phyloP scores from a whole-genome alignment of 2,113 vertebrate species.

The Terrapene triunguis region DNA sequence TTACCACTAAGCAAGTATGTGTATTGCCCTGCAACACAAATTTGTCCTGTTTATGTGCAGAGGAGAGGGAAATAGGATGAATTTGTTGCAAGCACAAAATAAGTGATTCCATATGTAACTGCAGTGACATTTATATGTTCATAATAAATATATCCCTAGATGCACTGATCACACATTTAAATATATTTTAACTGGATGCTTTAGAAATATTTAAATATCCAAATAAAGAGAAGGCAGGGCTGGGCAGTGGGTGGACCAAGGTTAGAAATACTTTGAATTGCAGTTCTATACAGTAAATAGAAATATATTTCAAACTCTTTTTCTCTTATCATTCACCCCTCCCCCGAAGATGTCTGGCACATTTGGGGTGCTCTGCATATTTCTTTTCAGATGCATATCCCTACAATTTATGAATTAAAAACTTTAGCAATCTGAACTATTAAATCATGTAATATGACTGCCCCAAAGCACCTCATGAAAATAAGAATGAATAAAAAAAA shows the following conservation, averaged over 20 bases:
- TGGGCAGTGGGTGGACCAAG: not conserved
- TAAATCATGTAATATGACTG: not conserved
- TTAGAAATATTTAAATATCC: not conserved
- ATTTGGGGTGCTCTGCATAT: not conserved
- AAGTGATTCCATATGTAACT: not conserved
- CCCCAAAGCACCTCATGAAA: not conserved
- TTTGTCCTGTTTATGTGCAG: not conserved
- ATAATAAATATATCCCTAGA: not conserved
- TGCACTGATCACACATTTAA: not conserved
- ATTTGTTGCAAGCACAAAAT: not conserved
- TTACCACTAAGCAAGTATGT: accelerated
- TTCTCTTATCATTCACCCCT: not conserved
- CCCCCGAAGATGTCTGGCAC: not conserved
- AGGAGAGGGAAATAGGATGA: not conserved
- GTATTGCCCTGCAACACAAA: not conserved
- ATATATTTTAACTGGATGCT: not conserved
- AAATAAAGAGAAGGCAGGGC: not conserved
- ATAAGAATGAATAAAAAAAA: not conserved
- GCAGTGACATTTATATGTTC: not conserved
- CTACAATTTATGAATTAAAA: not conserved
- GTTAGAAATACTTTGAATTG: not conserved
- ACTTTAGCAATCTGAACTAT: not conserved
- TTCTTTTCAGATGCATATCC: not conserved
- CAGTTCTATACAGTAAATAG: not conserved
- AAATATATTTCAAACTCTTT: not conserved